phyloP scores from a whole-genome alignment of 1,140 invertebrate species.

The Drosophila ananassae region DNA sequence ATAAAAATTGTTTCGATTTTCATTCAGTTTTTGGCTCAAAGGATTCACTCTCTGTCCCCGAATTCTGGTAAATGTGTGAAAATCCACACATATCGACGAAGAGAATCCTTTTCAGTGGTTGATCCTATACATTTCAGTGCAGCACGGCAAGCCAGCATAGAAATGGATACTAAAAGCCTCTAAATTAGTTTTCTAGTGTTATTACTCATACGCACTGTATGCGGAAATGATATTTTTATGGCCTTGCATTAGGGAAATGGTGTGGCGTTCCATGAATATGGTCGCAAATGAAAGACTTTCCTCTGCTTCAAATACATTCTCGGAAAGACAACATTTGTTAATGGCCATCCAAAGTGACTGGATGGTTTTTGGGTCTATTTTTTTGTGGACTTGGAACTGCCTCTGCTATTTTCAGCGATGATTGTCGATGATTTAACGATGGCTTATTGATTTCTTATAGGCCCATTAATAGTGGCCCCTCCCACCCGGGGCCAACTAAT shows the following conservation, averaged over 20 bases:
- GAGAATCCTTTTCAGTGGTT: slow-evolving; percentile 26
- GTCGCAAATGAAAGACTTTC: slow-evolving; percentile 21
- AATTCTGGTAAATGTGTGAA: slow-evolving; percentile 30
- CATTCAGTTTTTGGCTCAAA: slow-evolving; percentile 37
- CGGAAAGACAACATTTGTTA: slow-evolving; percentile 39
- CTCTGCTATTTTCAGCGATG: slow-evolving; percentile 29
- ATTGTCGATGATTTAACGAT: slow-evolving; percentile 42
- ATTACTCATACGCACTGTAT: slow-evolving; percentile 50
- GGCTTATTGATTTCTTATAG: slow-evolving; percentile 50
- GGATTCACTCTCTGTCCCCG: slow-evolving; percentile 6
- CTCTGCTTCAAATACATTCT: not conserved
- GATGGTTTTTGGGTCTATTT: not conserved
- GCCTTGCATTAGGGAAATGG: slow-evolving; percentile 53
- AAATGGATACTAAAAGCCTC: slow-evolving; percentile 52
- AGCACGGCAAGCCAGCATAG: slow-evolving; percentile 15
- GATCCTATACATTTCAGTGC: not conserved
- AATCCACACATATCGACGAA: slow-evolving; percentile 10
- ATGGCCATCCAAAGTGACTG: slow-evolving; percentile 26
- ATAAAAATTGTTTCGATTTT: slow-evolving; percentile 50
- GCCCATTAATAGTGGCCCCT: slow-evolving; percentile 36
- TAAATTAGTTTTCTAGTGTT: slow-evolving; percentile 46
- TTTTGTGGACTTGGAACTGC: not conserved
- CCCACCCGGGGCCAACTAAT: slow-evolving; percentile 11
- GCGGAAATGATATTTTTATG: slow-evolving; percentile 37
- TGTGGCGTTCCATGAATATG: slow-evolving; percentile 36